Evolutionary conservation across 1,140 invertebrate species (phyloP).

Genomic region (Bombus confusus): DNA sequence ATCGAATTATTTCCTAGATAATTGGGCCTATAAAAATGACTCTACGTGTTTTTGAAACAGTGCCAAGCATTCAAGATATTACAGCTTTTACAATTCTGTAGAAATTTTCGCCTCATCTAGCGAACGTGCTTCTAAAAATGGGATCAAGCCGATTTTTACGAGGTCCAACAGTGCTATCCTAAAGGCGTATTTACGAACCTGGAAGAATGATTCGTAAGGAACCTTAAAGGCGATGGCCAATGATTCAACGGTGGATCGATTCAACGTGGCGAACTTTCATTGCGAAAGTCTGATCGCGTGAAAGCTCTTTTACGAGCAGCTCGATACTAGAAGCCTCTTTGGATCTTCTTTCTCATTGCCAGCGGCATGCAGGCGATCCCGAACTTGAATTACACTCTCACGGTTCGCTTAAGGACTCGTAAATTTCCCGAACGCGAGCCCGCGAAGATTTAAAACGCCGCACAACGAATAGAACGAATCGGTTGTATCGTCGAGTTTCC

Average conservation of each 20-base stretch:
- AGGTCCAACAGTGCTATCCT: not conserved
- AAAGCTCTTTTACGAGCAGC: conserved; percentile 62
- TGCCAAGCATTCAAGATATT: too few relatives aligned
- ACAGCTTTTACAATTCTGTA: too few relatives aligned
- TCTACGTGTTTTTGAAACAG: too few relatives aligned
- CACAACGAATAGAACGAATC: not conserved
- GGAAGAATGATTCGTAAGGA: conserved; percentile 5
- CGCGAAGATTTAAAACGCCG: conserved; percentile 3
- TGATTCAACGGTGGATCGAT: conserved; percentile 43
- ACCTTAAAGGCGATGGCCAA: not conserved
- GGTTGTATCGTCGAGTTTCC: not conserved
- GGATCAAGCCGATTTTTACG: not conserved
- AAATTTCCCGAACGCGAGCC: not conserved
- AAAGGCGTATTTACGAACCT: conserved; percentile 14
- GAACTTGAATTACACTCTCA: conserved; percentile 31
- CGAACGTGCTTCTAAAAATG: not conserved
- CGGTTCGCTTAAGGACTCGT: not conserved
- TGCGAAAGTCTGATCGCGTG: conserved; percentile 62
- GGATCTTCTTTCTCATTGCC: conserved; percentile 26
- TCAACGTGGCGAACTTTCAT: conserved; percentile 52
- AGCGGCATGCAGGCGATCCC: conserved; percentile 1
- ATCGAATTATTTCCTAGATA: too few relatives aligned
- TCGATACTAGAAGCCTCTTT: conserved; percentile 48
- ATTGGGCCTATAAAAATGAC: too few relatives aligned
- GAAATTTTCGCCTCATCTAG: too few relatives aligned